Base-by-base conservation (phyloP, 2,113 vertebrate species). In the Morone saxatilis region DNA sequence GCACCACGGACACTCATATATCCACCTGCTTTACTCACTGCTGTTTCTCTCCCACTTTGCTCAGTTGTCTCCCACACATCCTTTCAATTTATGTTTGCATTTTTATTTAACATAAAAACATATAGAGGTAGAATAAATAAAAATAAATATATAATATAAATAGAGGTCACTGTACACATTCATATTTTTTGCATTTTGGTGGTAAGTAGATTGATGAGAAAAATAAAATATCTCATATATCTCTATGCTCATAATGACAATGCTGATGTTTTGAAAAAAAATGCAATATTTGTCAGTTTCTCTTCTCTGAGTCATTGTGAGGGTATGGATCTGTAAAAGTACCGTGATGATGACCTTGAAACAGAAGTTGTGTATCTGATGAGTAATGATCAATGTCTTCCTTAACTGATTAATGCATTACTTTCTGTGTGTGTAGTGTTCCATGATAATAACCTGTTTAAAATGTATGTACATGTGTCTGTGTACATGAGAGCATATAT, bases 261-360 rank as follows among this genome's bases (percentile, higher is more conserved):
- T 36, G 10, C 0, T 16, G 14, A 17, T 70, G 9, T 25, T 78
- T 7, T 12, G 41, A n/a, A 31, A 31, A 31, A 25, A 25, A 25
- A 25, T 1, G 25, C 25, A 25, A 25, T 1, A 25, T 25, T 25
- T 25, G 11, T 17, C 41, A 9, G 16, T 14, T 16, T 31, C 17
- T 25, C 16, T 11, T 47, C 48, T 80, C 41, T 62, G 13, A 38
- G 69, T 84, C 74, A 59, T 53, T 38, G 38, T 60, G 17, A 76
- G 20, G n/a, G 80, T 57, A 71, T 62, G 63, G n/a, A 71, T 83
- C 60, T 63, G 47, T 25, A 19, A 3, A 25, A 31, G 57, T 40
- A 68, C 59, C 63, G 80, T 74, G 65, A 60, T 76, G 61, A 71
- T 88, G 71, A 89, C 85, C 81, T 89, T 86, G 87, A 85, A 71